phyloP scores from a whole-genome alignment of 2,113 vertebrate genomes.

The Hippoglossus stenolepis region DNA sequence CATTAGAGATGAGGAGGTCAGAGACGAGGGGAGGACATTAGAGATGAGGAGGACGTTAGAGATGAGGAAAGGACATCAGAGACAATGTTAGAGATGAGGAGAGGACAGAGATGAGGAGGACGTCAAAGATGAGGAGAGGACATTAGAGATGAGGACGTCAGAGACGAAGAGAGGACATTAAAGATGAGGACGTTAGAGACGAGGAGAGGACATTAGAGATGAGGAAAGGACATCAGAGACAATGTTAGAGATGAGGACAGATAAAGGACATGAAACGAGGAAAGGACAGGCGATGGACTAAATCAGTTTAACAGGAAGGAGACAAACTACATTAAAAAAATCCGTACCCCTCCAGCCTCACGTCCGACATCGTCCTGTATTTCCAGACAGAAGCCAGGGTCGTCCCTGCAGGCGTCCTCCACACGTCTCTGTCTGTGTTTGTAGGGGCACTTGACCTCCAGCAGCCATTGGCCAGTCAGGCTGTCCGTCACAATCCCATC shows the following conservation, averaged over 20 bases:
- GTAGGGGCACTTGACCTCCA: constrained; percentile 89
- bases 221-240: too few species aligned
- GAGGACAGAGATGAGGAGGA: background rate
- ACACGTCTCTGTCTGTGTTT: constrained; percentile 83
- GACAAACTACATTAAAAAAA: too few species aligned
- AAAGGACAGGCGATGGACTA: background rate
- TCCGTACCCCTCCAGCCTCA: background rate
- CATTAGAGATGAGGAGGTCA: too few species aligned
- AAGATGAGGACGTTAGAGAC: too few species aligned
- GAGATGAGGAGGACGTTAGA: too few species aligned
- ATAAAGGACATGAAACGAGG: background rate
- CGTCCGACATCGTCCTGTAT: background rate
- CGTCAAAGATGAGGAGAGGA: too few species aligned
- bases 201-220: too few species aligned
- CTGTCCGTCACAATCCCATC: constrained; percentile 85
- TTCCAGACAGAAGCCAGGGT: constrained; percentile 84
- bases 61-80: background rate
- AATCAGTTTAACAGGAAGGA: background rate
- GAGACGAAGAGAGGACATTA: background rate
- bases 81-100: too few species aligned
- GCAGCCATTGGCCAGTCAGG: constrained; percentile 63
- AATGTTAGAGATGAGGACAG: too few species aligned
- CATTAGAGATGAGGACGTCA: too few species aligned
- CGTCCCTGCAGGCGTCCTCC: constrained; percentile 81
- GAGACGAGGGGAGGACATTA: too few species aligned